phyloP scores from a whole-genome alignment of 2,113 vertebrate species.

The Sminthopsis crassicaudata region DNA sequence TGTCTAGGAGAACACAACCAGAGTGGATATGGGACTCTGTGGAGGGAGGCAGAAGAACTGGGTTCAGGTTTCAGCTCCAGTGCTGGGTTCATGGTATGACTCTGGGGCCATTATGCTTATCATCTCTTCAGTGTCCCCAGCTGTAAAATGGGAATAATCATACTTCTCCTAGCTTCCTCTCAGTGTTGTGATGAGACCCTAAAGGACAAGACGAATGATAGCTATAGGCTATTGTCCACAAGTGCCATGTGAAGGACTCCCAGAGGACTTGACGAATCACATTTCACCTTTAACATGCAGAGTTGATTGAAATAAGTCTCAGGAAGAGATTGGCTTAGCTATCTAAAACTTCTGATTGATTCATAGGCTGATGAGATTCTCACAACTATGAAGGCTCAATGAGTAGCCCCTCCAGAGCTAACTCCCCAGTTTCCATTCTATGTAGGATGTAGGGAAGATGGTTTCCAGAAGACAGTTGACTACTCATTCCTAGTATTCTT shows the following conservation, averaged over 20 bases:
- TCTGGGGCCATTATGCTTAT: not conserved
- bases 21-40: not conserved
- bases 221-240: not conserved
- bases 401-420: not conserved
- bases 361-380: not conserved
- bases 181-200: not conserved
- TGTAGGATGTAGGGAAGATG: too few relatives aligned
- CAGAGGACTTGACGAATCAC: not conserved
- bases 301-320: not conserved
- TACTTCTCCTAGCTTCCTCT: not conserved
- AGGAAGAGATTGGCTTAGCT: not conserved
- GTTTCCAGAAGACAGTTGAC: not conserved
- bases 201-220: not conserved
- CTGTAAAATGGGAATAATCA: not conserved
- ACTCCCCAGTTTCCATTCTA: not conserved
- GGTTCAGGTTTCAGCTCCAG: not conserved
- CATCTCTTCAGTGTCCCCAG: not conserved
- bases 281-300: not conserved
- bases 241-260: not conserved
- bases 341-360: not conserved
- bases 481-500: not conserved
- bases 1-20: not conserved
- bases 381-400: not conserved
- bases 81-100: not conserved
- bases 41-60: not conserved